Evolutionary conservation across 2,888 invertebrate species (phyloP).

Genomic region (Hermodice carunculata): DNA sequence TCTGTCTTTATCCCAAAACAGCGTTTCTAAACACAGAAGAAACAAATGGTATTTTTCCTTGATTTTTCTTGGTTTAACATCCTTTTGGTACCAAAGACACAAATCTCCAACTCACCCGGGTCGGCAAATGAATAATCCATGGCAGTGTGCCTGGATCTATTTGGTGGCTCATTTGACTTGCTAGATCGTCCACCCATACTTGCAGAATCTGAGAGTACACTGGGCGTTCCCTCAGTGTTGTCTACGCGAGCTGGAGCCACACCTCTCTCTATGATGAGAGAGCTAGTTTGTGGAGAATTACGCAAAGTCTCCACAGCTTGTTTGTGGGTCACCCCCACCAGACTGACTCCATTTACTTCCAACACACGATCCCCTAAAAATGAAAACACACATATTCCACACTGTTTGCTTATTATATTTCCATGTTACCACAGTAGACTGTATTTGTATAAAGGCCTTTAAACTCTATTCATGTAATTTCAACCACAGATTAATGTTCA

Average conservation of each 20-base stretch:
- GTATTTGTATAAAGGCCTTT: background rate
- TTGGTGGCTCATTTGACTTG: no score
- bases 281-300: constrained; percentile 48
- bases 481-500: no score
- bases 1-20: no score
- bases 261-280: constrained; percentile 46
- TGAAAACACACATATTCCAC: background rate
- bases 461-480: background rate
- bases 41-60: no score
- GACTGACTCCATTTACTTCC: constrained; percentile 62
- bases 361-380: constrained; percentile 66
- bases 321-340: constrained; percentile 67
- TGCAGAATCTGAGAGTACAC: background rate
- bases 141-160: no score
- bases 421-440: no score
- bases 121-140: no score
- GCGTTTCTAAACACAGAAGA: no score
- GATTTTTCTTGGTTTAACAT: no score
- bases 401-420: background rate
- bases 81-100: no score
- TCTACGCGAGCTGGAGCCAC: constrained; percentile 17
- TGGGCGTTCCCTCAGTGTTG: background rate
- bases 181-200: no score
- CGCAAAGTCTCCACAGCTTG: constrained; percentile 67
- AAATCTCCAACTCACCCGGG: no score